These are phyloP conservation scores for Prochilodus magdalenae DNA, from an alignment of 2,113 vertebrate species.

Conservation along the genomic window DNA sequence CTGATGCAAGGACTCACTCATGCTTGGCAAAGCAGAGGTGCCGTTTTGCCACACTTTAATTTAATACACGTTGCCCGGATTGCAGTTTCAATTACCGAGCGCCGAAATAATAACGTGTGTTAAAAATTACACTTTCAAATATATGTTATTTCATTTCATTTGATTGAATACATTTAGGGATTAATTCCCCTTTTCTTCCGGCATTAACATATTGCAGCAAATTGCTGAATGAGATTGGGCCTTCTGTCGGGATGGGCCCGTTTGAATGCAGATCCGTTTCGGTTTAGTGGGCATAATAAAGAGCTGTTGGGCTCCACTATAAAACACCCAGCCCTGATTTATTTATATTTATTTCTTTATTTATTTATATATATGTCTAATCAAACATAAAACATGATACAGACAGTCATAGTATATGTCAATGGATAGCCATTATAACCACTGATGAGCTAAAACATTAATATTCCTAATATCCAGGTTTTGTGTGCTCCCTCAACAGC, in stretches of 20 bases:
- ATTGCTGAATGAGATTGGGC: conserved; percentile 71
- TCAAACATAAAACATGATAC: no score
- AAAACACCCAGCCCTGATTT: background rate
- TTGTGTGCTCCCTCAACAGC: no score
- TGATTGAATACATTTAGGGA: conserved; percentile 64
- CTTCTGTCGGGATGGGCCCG: conserved; percentile 60
- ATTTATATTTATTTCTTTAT: no score
- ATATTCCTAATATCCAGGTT: no score
- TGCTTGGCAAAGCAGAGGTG: conserved; percentile 74
- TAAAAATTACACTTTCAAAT: conserved; percentile 79
- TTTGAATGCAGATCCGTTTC: conserved; percentile 50
- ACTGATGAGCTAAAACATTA: no score
- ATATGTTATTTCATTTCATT: conserved; percentile 77
- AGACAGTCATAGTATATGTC: background rate
- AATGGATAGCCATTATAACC: background rate
- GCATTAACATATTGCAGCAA: conserved; percentile 71
- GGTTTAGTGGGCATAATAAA: conserved; percentile 37
- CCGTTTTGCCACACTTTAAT: conserved; percentile 75
- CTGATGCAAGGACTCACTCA: conserved; percentile 76
- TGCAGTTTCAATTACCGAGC: conserved; percentile 76
- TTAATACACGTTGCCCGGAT: conserved; percentile 72
- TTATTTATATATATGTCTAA: no score
- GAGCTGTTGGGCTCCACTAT: conserved; percentile 23
- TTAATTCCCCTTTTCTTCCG: conserved; percentile 60
- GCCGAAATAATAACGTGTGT: conserved; percentile 71